Base-by-base conservation (phyloP, 2,113 vertebrate species). In the Engystomops pustulosus region DNA sequence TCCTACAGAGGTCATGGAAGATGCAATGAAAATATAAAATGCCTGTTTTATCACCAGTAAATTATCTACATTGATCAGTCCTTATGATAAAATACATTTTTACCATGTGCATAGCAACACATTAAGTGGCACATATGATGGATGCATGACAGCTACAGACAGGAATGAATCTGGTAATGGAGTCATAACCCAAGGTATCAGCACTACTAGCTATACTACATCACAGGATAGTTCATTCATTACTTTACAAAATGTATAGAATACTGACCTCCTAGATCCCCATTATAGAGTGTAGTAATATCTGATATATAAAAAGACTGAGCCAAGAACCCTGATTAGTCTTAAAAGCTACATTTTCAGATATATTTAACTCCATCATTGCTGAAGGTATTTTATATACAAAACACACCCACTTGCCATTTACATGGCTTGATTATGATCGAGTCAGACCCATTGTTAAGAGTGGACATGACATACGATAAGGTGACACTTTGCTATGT, bases 41-140 rank as follows among this genome's bases (percentile, higher is more conserved):
- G 1, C n/a, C 14, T 44, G 1, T 44, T 6, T 25, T 23, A 44
- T 23, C 34, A 38, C 15, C 34, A 69, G 67, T 8, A 23, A 20
- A 27, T 27, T 4, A 9, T 9, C 38, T 45, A 11, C 36, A 44
- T 25, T 41, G 68, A 41, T 44, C 45, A n/a, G n/a, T 23, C 20
- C n/a, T 71, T 44, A 2, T 45, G 34, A 72, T 12, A n/a, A 70
- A 5, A 41, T 6, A n/a, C n/a, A n/a, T n/a, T n/a, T n/a, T n/a
- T 55, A 60, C 7, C 55, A 60, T 60, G 55, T 60, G 55, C 55
- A 25, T 60, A 25, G 55, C 23, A 60, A 60, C 55, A n/a, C 55
- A 60, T 25, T 8, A 60, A 11, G 1, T 4, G 11, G 3, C 30
- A 5, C 47, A 76, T 36, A 49, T 55, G 74, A 58, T 10, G 11